phyloP scores from a whole-genome alignment of 92 coral and sea anemone genomes.

The Parazoanthus darwini region DNA sequence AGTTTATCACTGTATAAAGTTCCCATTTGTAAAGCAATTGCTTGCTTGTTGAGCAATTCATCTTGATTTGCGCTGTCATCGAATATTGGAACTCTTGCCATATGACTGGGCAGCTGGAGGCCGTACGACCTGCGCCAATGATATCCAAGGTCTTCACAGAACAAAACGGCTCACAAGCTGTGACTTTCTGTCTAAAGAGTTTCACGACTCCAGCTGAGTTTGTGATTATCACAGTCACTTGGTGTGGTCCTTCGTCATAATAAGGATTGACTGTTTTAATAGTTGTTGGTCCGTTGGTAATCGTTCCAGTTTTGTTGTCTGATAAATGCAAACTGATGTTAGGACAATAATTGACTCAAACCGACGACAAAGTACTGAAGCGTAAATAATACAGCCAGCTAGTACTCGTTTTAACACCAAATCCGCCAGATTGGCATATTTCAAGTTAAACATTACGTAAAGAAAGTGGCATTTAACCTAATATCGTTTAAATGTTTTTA shows the following conservation, averaged over 20 bases:
- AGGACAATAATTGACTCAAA: background rate
- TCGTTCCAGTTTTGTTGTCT: conserved; percentile 14
- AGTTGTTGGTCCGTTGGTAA: background rate
- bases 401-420: too few species aligned
- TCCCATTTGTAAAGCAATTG: conserved; percentile 15
- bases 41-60: conserved; percentile 18
- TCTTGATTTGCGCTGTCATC: background rate
- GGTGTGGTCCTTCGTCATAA: conserved; percentile 41
- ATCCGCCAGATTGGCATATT: background rate
- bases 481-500: background rate
- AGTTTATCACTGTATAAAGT: conserved; percentile 11
- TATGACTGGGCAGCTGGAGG: conserved; percentile 50
- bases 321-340: background rate
- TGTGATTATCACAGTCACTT: conserved; percentile 49
- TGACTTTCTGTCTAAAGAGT: conserved; percentile 44
- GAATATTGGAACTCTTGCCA: conserved; percentile 70
- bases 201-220: conserved; percentile 59
- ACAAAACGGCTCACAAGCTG: conserved; percentile 54
- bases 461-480: background rate
- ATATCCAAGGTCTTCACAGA: conserved; percentile 55
- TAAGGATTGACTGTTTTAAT: conserved; percentile 31
- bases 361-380: background rate
- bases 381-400: background rate
- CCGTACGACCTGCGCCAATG: conserved; percentile 59
- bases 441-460: background rate